These are phyloP conservation scores for Phrynocephalus vlangalii DNA, from an alignment of 2,797 vertebrate genomes.

Conservation along the genomic window DNA sequence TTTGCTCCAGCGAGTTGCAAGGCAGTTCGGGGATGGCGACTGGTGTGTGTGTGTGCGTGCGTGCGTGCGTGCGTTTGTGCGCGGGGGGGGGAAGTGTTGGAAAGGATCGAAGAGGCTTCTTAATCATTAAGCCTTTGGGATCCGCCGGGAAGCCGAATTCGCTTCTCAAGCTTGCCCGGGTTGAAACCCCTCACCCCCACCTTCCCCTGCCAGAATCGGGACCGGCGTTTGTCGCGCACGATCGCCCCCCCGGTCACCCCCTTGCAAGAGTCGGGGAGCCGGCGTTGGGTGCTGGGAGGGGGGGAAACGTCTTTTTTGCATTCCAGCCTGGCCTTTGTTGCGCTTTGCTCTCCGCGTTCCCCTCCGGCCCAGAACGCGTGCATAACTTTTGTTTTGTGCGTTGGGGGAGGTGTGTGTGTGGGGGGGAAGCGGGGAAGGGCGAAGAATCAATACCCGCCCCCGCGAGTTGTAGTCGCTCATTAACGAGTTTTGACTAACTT, in stretches of 20 bases:
- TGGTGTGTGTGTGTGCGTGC: neutral
- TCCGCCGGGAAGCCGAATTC: neutral
- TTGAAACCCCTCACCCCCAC: neutral
- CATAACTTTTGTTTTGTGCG: neutral
- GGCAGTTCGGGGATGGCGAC: neutral
- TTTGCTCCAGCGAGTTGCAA: neutral
- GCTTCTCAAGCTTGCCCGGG: neutral
- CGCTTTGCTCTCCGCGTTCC: neutral
- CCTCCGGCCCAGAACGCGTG: neutral
- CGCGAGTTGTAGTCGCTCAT: neutral
- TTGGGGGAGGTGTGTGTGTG: no score
- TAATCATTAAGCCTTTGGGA: no score
- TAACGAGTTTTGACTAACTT: constrained; percentile 9
- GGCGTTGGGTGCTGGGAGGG: neutral
- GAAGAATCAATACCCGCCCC: no score
- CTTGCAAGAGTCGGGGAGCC: no score
- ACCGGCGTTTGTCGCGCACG: neutral
- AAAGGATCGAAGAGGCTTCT: no score
- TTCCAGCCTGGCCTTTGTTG: constrained; percentile 7
- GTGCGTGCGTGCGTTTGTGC: no score
- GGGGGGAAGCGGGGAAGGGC: no score
- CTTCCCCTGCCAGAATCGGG: neutral
- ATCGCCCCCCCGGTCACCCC: no score
- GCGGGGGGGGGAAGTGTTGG: no score
- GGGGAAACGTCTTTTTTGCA: neutral